These are phyloP conservation scores for Trochalopteron elliotii DNA, from an alignment of 2,113 vertebrate species.

Conservation along the genomic window DNA sequence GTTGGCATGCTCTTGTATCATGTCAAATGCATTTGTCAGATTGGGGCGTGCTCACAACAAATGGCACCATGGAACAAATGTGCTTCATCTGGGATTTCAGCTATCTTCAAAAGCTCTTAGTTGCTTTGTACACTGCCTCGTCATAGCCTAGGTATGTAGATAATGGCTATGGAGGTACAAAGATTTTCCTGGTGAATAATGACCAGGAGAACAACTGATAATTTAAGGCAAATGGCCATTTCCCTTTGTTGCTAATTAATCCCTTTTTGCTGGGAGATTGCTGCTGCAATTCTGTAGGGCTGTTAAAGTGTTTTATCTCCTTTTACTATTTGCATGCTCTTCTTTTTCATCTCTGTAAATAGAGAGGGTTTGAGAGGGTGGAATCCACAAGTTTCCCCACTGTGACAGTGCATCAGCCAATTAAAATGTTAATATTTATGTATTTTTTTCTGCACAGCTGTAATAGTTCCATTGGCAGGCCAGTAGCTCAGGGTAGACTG, in stretches of 20 bases:
- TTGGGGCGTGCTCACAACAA: constrained; percentile 18
- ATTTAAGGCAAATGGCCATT: constrained; percentile 11
- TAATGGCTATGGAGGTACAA: constrained; percentile 15
- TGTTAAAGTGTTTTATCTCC: constrained; percentile 29
- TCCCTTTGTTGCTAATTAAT: constrained; percentile 43
- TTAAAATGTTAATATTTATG: constrained; percentile 35
- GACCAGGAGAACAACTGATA: not conserved
- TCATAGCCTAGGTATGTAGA: constrained; percentile 23
- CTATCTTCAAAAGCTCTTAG: constrained; percentile 7
- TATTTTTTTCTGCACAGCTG: not conserved
- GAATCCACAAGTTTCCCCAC: not conserved
- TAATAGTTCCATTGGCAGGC: not conserved
- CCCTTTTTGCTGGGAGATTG: constrained; percentile 18
- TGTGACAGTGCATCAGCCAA: not conserved
- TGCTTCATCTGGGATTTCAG: not conserved
- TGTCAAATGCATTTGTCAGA: constrained; percentile 31
- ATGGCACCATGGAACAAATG: constrained; percentile 25
- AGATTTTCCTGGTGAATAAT: not conserved
- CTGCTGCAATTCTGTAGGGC: not conserved
- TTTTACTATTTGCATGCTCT: constrained; percentile 10
- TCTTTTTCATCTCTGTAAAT: constrained; percentile 35
- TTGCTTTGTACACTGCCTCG: not conserved
- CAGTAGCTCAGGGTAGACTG: not conserved
- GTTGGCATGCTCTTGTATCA: constrained; percentile 2
- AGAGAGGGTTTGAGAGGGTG: not conserved